Conservation (phyloP, 2,888 invertebrate species). For the Ecliptopera silaceata region DNA sequence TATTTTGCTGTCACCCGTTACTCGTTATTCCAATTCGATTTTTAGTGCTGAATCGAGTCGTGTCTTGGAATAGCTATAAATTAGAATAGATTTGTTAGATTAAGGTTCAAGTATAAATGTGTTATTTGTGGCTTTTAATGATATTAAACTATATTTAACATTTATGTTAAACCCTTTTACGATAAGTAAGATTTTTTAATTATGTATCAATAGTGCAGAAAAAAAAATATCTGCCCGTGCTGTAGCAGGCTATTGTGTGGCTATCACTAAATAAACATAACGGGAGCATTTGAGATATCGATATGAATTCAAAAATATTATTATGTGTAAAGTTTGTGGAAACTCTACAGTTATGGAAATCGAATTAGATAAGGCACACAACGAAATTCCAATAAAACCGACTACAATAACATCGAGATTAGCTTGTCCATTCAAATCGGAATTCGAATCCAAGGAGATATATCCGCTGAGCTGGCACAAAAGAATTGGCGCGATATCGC, state of each 20-base stretch:
- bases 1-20: slow-evolving; percentile 36
- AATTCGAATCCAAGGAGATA: slow-evolving; percentile 62
- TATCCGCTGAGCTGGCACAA: slow-evolving; percentile 60
- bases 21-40: slow-evolving; percentile 33
- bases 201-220: too few relatives aligned
- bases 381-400: slow-evolving; percentile 51
- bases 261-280: too few relatives aligned
- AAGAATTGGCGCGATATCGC: slow-evolving; percentile 79
- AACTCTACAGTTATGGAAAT: slow-evolving; percentile 16
- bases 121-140: not conserved
- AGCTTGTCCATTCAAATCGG: slow-evolving; percentile 71
- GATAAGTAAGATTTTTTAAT: too few relatives aligned
- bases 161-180: too few relatives aligned
- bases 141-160: too few relatives aligned
- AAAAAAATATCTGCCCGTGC: too few relatives aligned
- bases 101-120: slow-evolving; percentile 9
- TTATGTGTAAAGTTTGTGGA: slow-evolving; percentile 13
- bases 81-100: slow-evolving; percentile 17
- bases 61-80: slow-evolving; percentile 13
- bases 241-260: too few relatives aligned
- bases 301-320: slow-evolving; percentile 10
- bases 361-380: slow-evolving; percentile 38
- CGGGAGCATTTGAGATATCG: too few relatives aligned
- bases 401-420: slow-evolving; percentile 67
- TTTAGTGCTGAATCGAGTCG: slow-evolving; percentile 31